A percentile compares a stretch with the other conserved stretches of the same genome.
Conservation (phyloP, 2,113 vertebrate species). For the Lontra canadensis region DNA sequence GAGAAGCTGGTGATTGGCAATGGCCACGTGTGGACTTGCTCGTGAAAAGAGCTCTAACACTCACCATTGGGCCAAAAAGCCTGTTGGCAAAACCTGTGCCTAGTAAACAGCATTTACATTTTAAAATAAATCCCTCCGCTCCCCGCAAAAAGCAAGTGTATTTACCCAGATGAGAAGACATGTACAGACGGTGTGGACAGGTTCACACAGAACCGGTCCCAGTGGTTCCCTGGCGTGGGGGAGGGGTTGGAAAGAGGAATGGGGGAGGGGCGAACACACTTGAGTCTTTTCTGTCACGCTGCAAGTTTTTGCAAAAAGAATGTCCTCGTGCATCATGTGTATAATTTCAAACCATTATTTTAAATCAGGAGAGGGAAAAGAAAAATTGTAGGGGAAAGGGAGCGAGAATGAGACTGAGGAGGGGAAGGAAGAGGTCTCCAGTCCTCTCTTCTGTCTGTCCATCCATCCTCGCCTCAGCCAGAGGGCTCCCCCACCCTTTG, state of each 20-base stretch:
- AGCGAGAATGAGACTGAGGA: not conserved
- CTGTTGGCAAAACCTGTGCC: not conserved
- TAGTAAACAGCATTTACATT: not conserved
- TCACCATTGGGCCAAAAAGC: not conserved
- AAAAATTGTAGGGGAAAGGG: not conserved
- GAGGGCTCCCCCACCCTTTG: too few relatives aligned
- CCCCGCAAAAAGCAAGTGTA: not conserved
- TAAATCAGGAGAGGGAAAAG: not conserved
- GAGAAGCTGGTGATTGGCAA: fast-evolving
- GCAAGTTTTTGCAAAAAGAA: not conserved
- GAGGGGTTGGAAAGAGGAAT: not conserved
- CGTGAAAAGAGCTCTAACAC: not conserved
- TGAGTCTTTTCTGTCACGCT: not conserved
- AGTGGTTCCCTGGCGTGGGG: not conserved
- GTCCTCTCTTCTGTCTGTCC: not conserved
- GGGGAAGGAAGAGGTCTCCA: not conserved
- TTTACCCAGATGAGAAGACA: not conserved
- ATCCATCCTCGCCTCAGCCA: too few relatives aligned
- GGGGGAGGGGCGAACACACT: not conserved
- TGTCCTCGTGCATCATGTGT: not conserved
- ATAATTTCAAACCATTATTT: not conserved
- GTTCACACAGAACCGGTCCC: not conserved
- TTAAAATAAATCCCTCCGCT: not conserved
- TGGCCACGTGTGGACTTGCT: fast-evolving
- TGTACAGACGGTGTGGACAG: fast-evolving